Evolutionary conservation across 2,888 invertebrate genomes (phyloP), one percentile per base, ranked within the genome.

Genomic region (Callyntrura guangdongensis): DNA sequence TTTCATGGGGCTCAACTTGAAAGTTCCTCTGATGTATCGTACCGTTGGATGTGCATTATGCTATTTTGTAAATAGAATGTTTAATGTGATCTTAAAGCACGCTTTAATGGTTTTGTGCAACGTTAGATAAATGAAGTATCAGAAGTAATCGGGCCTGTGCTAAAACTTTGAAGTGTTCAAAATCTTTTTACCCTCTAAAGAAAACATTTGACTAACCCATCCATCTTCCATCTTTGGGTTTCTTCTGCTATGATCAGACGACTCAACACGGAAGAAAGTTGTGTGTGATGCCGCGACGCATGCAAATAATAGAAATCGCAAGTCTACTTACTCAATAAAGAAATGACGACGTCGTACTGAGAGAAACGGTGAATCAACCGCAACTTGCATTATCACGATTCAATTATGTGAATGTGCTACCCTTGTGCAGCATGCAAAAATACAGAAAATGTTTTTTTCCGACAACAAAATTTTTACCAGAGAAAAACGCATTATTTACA

Each of bases 301-400:
- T 85, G 85, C 56, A 56, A 85, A 85, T 53, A 53, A 53, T 53
- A 53, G 53, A 53, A 53, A 14, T 53, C 8, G 53, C 53, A 53
- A 36, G 36, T 36, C 36, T 36, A 36, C 36, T 36, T 36, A 36
- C 36, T 36, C 9, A 79, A 79, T 61, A 86, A 47, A 61, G 27
- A 81, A 20, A 53, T 14, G 20, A 56, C 17, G 17, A 59, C 17
- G 59, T n/a, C n/a, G 17, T n/a, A 17, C 59, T 17, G 36, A 59
- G 17, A n/a, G 17, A 64, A 88, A 82, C 88, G 88, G 88, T 82
- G 88, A 83, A 88, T 83, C 82, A 83, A 88, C 72, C 88, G 49
- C 83, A 88, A 88, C 82, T 59, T 88, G 88, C 88, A 88, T 88
- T 61, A 83, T 88, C 88, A 83, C 83, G 88, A 88, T 88, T 88